Percentiles rank a stretch among this genome's conserved stretches.
Evolutionary conservation across 2,888 invertebrate species (phyloP).

Genomic region (Melieria picta): DNA sequence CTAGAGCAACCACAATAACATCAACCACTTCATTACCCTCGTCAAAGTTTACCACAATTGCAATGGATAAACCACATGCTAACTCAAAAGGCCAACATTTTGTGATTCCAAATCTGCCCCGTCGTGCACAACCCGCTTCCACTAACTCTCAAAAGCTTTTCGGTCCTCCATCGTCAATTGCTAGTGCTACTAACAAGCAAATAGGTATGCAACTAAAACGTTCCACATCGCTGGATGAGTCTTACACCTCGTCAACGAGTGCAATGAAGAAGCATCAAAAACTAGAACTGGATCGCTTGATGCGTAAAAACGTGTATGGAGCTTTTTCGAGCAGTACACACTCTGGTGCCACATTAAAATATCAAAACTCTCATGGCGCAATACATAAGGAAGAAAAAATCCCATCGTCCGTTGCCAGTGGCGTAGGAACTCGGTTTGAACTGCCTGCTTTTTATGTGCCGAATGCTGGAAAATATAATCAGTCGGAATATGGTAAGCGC

Average conservation of each 20-base stretch:
- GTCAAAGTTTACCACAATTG: neutral
- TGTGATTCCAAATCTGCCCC: constrained; percentile 58
- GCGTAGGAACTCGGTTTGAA: constrained; percentile 40
- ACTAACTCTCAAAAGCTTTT: constrained; percentile 48
- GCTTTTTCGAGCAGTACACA: constrained; percentile 28
- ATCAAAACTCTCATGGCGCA: neutral
- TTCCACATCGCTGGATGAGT: constrained; percentile 60
- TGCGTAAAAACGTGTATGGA: constrained; percentile 44
- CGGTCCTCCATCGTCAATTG: constrained; percentile 58
- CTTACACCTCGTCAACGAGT: constrained; percentile 40
- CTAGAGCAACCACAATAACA: too few relatives aligned
- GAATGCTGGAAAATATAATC: constrained; percentile 51
- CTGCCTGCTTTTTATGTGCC: constrained; percentile 49
- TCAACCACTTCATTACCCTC: constrained; percentile 9
- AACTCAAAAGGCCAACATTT: constrained; percentile 46
- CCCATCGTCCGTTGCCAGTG: constrained; percentile 33
- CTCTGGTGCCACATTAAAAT: neutral
- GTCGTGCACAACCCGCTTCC: constrained; percentile 28
- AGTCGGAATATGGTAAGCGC: constrained; percentile 52
- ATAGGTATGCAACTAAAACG: constrained; percentile 54
- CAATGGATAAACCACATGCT: constrained; percentile 15
- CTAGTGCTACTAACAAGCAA: constrained; percentile 61
- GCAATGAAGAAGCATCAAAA: constrained; percentile 49
- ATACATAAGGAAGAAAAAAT: constrained; percentile 13
- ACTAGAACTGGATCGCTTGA: constrained; percentile 50